Evolutionary conservation across 2,113 vertebrate genomes (phyloP).

Genomic region (Turnix velox): DNA sequence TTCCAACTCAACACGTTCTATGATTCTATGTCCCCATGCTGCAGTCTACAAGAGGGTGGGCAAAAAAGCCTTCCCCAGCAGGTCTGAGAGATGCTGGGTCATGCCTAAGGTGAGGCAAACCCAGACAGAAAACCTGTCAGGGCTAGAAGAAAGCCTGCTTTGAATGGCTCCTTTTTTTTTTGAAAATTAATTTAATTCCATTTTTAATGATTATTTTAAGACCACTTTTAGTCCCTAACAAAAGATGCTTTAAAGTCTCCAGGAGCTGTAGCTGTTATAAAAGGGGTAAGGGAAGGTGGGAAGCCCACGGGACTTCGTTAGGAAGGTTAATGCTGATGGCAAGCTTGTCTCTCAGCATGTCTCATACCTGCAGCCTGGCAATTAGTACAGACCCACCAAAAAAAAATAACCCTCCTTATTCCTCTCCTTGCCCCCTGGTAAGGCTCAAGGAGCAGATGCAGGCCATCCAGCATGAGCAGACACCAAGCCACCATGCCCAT

Average conservation of each 20-base stretch:
- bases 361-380: neutral
- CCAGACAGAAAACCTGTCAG: neutral
- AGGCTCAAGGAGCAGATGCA: neutral
- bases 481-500: fast-evolving
- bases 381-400: neutral
- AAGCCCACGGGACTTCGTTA: conserved; percentile 51
- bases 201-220: conserved; percentile 17
- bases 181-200: conserved; percentile 24
- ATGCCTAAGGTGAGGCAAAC: neutral
- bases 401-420: neutral
- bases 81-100: neutral
- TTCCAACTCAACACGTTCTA: no score
- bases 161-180: neutral
- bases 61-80: neutral
- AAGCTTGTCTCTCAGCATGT: neutral
- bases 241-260: conserved; percentile 34
- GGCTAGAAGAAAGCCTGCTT: neutral
- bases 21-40: fast-evolving
- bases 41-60: neutral
- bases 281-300: neutral
- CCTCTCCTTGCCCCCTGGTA: neutral
- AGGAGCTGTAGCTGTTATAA: neutral
- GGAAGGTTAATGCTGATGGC: neutral
- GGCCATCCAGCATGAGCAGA: fast-evolving
- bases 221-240: neutral